phyloP scores from a whole-genome alignment of 2,113 vertebrate genomes.

The Oryzias melastigma region DNA sequence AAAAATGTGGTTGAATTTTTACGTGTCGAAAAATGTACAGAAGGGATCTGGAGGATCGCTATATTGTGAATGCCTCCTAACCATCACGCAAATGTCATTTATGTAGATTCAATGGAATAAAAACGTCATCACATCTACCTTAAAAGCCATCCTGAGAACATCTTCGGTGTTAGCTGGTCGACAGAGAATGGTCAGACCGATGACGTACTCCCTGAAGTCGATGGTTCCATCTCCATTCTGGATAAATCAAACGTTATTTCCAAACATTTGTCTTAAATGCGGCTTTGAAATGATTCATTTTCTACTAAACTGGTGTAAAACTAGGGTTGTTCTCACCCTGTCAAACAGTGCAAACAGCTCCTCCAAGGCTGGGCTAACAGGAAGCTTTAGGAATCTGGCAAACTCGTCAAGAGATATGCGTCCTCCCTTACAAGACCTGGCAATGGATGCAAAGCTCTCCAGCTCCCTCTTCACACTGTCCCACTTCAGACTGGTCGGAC shows the following conservation, averaged over 20 bases:
- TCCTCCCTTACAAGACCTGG: slow-evolving; percentile 87
- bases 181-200: slow-evolving; percentile 92
- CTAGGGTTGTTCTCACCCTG: slow-evolving; percentile 84
- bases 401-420: slow-evolving; percentile 92
- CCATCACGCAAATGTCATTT: too few species aligned
- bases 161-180: slow-evolving; percentile 94
- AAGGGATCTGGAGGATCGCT: too few species aligned
- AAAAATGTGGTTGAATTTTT: too few species aligned
- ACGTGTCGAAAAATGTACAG: too few species aligned
- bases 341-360: slow-evolving; percentile 95
- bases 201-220: slow-evolving; percentile 98
- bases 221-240: slow-evolving; percentile 93
- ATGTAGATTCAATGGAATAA: background rate
- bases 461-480: slow-evolving; percentile 87
- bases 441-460: slow-evolving; percentile 87
- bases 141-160: slow-evolving; percentile 90
- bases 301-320: too few species aligned
- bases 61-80: too few species aligned
- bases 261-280: background rate
- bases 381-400: slow-evolving; percentile 88
- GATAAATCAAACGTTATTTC: background rate
- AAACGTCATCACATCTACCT: slow-evolving; percentile 70
- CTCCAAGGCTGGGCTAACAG: slow-evolving; percentile 82
- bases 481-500: slow-evolving; percentile 86
- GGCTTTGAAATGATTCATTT: too few species aligned